phyloP scores from a whole-genome alignment of 2,113 vertebrate species.

The Upupa epops region DNA sequence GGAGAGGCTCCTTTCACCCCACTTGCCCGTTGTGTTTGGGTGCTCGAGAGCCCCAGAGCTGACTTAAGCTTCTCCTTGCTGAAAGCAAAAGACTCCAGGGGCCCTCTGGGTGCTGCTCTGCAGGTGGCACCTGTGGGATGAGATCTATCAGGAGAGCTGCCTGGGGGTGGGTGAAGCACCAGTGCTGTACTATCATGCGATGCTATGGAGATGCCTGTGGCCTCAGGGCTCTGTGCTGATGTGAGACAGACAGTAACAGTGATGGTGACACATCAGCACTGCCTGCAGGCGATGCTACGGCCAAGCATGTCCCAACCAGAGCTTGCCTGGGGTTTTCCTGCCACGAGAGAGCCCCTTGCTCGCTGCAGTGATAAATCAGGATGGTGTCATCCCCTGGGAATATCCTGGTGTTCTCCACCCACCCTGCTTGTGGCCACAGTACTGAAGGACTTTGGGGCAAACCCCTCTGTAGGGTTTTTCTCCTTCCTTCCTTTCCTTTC shows the following conservation, averaged over 20 bases:
- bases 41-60: neutral
- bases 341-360: neutral
- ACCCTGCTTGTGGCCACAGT: neutral
- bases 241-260: neutral
- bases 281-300: neutral
- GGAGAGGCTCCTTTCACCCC: neutral
- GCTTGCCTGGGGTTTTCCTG: neutral
- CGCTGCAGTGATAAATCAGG: neutral
- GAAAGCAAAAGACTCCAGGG: neutral
- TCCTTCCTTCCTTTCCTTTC: neutral
- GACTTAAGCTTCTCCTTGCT: neutral
- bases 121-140: neutral
- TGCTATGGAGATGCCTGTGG: neutral
- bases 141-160: neutral
- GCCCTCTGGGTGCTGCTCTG: neutral
- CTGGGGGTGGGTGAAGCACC: neutral
- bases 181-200: accelerated
- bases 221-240: neutral
- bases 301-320: neutral
- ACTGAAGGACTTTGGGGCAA: neutral
- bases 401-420: accelerated
- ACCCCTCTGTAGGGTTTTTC: neutral
- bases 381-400: neutral
- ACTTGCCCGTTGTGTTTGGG: too few relatives aligned
- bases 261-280: neutral